Evolutionary conservation across 1,140 invertebrate genomes (phyloP).

Genomic region (Zelostemma sp.): DNA sequence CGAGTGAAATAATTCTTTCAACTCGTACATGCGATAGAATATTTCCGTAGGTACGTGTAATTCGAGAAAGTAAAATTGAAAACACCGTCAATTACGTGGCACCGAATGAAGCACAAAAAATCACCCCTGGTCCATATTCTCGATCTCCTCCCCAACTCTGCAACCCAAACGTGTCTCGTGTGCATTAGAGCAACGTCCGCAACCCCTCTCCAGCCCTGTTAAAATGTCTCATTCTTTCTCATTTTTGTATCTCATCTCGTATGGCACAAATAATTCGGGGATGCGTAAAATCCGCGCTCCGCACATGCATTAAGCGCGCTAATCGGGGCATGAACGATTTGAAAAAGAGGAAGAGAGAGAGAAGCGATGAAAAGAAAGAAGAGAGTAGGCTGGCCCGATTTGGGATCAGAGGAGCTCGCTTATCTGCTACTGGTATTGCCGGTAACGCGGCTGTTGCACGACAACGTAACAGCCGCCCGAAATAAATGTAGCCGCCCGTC

Average conservation of each 20-base stretch:
- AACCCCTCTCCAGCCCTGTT: conserved; percentile 31
- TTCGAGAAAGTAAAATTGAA: no score
- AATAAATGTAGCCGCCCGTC: conserved; percentile 51
- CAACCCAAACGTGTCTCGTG: neutral
- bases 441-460: conserved; percentile 10
- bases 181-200: conserved; percentile 16
- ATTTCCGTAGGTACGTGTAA: no score
- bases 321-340: conserved; percentile 65
- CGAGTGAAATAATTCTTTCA: no score
- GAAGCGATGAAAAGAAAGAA: conserved; percentile 20
- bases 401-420: conserved; percentile 10
- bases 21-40: no score
- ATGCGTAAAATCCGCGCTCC: conserved; percentile 63
- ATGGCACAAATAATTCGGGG: conserved; percentile 63
- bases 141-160: neutral
- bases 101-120: neutral
- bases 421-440: conserved; percentile 20
- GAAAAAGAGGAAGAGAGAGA: conserved; percentile 16
- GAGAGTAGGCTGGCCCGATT: conserved; percentile 8
- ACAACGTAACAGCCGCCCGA: neutral
- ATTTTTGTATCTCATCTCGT: conserved; percentile 27
- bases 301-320: conserved; percentile 58
- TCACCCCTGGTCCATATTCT: neutral
- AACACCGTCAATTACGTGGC: no score
- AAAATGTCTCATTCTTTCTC: conserved; percentile 27